A percentile compares a stretch with the other conserved stretches of the same genome.
Conservation (phyloP, 2,797 vertebrate species). For the Crax fasciolata region DNA sequence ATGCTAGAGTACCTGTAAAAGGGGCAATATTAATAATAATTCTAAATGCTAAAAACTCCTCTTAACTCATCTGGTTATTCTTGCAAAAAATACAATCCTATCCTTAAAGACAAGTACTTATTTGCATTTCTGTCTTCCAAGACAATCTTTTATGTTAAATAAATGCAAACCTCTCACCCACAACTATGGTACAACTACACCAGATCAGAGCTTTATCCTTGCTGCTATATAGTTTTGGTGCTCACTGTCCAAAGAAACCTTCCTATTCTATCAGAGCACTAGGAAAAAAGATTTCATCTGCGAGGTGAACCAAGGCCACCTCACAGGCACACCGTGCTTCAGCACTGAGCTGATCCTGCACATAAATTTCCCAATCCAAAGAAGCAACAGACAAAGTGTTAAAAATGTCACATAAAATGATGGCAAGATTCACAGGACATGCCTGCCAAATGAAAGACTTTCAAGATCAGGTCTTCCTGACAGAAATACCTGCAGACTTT, state of each 20-base stretch:
- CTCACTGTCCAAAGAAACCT: neutral
- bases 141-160: neutral
- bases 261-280: neutral
- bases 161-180: neutral
- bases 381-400: constrained; percentile 64
- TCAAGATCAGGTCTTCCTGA: constrained; percentile 53
- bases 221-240: neutral
- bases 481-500: constrained; percentile 26
- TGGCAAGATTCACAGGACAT: constrained; percentile 55
- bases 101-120: neutral
- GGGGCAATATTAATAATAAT: neutral
- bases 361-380: constrained; percentile 49
- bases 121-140: neutral
- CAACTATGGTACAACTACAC: neutral
- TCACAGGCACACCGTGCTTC: constrained; percentile 24
- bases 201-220: neutral
- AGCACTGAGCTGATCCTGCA: constrained; percentile 24
- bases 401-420: constrained; percentile 40
- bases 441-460: constrained; percentile 57
- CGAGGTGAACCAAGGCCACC: constrained; percentile 38
- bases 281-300: neutral
- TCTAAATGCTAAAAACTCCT: neutral
- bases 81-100: neutral
- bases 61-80: neutral
- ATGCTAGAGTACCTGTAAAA: neutral